Conservation (phyloP, 2,888 invertebrate species). For the Drosophila histrio region DNA sequence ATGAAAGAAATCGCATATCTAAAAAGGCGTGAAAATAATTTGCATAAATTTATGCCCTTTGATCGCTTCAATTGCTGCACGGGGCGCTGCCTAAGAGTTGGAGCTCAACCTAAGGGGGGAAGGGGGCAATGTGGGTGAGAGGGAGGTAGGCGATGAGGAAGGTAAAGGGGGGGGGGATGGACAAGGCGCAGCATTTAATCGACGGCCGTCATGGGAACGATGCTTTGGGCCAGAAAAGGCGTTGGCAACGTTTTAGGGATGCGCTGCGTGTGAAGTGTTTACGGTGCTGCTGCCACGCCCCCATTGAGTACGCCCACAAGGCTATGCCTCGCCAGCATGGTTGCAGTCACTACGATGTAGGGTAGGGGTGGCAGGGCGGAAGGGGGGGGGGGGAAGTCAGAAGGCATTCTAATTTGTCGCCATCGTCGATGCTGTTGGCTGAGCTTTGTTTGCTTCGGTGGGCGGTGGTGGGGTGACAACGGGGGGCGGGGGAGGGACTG, state of each 20-base stretch:
- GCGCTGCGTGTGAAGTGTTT: slow-evolving; percentile 74
- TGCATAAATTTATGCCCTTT: slow-evolving; percentile 85
- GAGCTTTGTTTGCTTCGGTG: slow-evolving; percentile 41
- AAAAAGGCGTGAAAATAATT: slow-evolving; percentile 85
- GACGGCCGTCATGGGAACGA: slow-evolving; percentile 76
- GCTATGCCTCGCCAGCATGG: too few species aligned
- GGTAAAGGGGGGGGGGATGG: neutral
- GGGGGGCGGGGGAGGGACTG: slow-evolving; percentile 35
- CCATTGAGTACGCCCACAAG: slow-evolving; percentile 19
- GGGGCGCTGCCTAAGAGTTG: slow-evolving; percentile 16
- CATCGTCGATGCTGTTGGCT: slow-evolving; percentile 52
- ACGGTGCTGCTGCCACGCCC: slow-evolving; percentile 61
- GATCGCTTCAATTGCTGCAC: slow-evolving; percentile 81
- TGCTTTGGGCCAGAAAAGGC: slow-evolving; percentile 23
- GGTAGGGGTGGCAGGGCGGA: neutral
- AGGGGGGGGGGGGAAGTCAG: neutral
- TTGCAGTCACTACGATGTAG: slow-evolving; percentile 27
- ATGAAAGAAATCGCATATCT: slow-evolving; percentile 78
- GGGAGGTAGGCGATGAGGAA: neutral
- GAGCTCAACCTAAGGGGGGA: neutral
- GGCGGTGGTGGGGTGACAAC: neutral
- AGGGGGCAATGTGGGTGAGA: too few species aligned
- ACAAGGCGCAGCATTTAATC: slow-evolving; percentile 54
- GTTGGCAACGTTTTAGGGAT: slow-evolving; percentile 73
- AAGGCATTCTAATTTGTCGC: slow-evolving; percentile 77